phyloP scores from a whole-genome alignment of 2,888 invertebrate genomes.

The Cerastis rubricosa region DNA sequence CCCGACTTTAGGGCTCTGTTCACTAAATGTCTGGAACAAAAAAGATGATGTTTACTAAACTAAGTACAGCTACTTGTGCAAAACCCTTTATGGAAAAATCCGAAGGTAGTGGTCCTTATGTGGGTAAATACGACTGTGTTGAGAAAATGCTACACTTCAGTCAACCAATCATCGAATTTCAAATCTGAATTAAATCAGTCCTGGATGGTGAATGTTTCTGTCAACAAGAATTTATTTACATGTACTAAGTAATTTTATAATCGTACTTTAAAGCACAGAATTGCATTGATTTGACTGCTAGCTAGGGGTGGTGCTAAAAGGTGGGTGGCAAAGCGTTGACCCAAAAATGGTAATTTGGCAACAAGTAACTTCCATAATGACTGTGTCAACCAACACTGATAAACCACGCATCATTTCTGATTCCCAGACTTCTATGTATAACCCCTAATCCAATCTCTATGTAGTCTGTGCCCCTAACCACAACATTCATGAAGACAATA shows the following conservation, averaged over 20 bases:
- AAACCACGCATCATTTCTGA: neutral
- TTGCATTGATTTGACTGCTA: too few species aligned
- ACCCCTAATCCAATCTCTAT: neutral
- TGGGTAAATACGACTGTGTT: neutral
- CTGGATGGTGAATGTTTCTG: neutral
- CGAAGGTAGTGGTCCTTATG: neutral
- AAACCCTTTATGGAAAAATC: neutral
- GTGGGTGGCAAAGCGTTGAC: neutral
- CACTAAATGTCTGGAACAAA: conserved; percentile 93
- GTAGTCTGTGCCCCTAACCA: neutral
- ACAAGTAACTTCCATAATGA: neutral
- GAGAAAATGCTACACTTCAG: neutral
- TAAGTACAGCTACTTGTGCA: neutral
- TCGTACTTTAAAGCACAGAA: too few species aligned
- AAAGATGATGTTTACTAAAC: neutral
- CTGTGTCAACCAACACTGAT: neutral
- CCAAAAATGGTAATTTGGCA: neutral
- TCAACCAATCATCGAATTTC: neutral
- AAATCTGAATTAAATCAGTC: neutral
- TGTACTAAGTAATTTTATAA: neutral
- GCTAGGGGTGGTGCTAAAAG: neutral
- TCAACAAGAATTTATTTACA: neutral
- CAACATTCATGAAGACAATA: neutral
- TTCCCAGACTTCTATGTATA: neutral
- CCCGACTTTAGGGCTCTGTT: conserved; percentile 93